phyloP scores from a whole-genome alignment of 2,888 invertebrate genomes.

The Heteromurus nitidus region DNA sequence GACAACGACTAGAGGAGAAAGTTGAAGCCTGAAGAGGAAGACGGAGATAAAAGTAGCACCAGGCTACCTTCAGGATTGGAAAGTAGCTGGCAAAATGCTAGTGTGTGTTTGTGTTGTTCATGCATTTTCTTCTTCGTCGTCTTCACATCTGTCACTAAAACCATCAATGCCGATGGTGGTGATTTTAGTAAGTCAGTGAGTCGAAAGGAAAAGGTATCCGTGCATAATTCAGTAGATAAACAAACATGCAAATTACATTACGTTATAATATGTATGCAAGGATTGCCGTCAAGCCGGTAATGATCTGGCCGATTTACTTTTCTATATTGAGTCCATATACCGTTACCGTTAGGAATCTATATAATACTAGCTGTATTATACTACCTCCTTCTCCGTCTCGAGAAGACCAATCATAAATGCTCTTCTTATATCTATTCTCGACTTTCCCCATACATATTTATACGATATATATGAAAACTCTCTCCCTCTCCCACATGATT shows the following conservation, averaged over 20 bases:
- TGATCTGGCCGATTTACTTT: conserved; percentile 62
- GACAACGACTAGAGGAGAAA: too few species aligned
- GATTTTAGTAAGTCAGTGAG: conserved; percentile 30
- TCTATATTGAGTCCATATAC: conserved; percentile 19
- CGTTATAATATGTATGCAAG: conserved; percentile 40
- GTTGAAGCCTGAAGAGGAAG: too few species aligned
- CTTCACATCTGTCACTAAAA: neutral
- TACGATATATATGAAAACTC: too few species aligned
- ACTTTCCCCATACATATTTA: too few species aligned
- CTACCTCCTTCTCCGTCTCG: neutral
- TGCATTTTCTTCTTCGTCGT: neutral
- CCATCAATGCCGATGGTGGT: conserved; percentile 19
- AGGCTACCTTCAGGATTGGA: too few species aligned
- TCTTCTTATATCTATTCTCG: neutral
- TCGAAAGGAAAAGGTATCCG: conserved; percentile 43
- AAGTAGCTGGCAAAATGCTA: too few species aligned
- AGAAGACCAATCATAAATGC: neutral
- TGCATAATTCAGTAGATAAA: conserved; percentile 64
- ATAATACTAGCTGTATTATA: too few species aligned
- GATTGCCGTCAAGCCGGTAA: conserved; percentile 47
- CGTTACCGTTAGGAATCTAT: neutral
- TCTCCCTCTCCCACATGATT: neutral
- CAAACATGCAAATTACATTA: conserved; percentile 64
- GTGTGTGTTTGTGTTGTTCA: too few species aligned
- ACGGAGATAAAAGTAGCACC: too few species aligned